Base-by-base conservation (phyloP, 2,113 vertebrate genomes). In the Elgaria multicarinata region DNA sequence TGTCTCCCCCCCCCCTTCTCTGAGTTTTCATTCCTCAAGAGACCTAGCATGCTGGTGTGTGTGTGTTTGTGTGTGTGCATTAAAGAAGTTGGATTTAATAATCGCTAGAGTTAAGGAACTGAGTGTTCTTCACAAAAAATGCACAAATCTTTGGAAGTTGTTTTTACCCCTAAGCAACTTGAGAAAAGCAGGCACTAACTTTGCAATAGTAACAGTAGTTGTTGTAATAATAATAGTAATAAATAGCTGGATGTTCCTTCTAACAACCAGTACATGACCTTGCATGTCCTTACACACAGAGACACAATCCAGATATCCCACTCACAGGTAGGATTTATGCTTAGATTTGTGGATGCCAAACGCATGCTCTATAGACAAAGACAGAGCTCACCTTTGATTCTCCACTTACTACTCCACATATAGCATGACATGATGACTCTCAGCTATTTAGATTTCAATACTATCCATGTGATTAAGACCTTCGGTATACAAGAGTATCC, bases 21-120 rank as follows among this genome's bases (percentile, higher is more conserved):
- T 0, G 86, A 91, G 91, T 95, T 95, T 95, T 95, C 93, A 95
- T 91, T 92, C 95, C 94, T 92, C 89, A 78, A n/a, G 93, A 93
- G 95, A 91, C 92, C 88, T 16, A 93, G 46, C 89, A 18, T 90
- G 76, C 93, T 89, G 92, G 93, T 46, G 2, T 12, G 66, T 4
- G 26, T 71, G 69, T 90, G 91, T 62, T 3, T 10, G 50, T 53
- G 50, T 10, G 10, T 53, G 6, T 22, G 18, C 58, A 62, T 62
- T 62, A 93, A 93, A 81, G 88, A 83, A 84, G 36, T n/a, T 67
- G 90, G 84, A 74, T 92, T 94, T 64, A 92, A 89, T 4, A 42
- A 36, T 2, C 86, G 18, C 85, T 39, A 36, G 0, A 55, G 91
- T 72, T 39, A 64, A 18, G 16, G 88, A 42, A 9, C 87, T 0